These are phyloP conservation scores for Hipposideros larvatus DNA, from an alignment of 2,797 vertebrate genomes.

Conservation along the genomic window DNA sequence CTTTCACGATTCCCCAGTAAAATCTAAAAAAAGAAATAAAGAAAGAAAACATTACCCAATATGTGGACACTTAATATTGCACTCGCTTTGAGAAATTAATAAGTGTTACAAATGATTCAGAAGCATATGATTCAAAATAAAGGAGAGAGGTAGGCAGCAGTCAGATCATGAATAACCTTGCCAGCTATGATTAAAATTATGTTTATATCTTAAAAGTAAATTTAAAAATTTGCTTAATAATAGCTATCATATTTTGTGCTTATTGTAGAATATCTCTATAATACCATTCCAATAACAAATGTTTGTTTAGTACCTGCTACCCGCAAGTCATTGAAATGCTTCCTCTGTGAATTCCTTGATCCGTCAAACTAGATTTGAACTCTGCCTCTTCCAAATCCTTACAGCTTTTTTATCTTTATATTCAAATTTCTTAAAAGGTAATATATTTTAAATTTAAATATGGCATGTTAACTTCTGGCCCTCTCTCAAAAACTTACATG, in stretches of 20 bases:
- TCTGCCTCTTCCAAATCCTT: not conserved
- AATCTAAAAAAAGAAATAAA: not conserved
- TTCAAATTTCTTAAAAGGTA: not conserved
- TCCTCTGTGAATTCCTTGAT: not conserved
- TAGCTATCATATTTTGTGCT: not conserved
- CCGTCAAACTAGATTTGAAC: not conserved
- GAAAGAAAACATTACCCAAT: not conserved
- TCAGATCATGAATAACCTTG: not conserved
- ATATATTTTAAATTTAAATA: slow-evolving; percentile 1
- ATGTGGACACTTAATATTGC: not conserved
- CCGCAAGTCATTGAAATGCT: not conserved
- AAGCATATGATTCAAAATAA: not conserved
- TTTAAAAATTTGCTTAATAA: not conserved
- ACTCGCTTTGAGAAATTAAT: slow-evolving; percentile 4
- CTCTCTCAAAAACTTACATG: not conserved
- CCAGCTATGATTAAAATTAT: not conserved
- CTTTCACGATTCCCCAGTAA: too few species aligned
- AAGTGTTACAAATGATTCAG: not conserved
- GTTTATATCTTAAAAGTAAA: not conserved
- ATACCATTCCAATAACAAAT: not conserved
- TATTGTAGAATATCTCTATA: not conserved
- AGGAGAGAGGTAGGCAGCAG: not conserved
- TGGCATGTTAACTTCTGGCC: not conserved
- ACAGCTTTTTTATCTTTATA: not conserved
- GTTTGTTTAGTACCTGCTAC: not conserved